Conservation (phyloP, 92 coral and sea anemone genomes). For the Actinostola sp. region DNA sequence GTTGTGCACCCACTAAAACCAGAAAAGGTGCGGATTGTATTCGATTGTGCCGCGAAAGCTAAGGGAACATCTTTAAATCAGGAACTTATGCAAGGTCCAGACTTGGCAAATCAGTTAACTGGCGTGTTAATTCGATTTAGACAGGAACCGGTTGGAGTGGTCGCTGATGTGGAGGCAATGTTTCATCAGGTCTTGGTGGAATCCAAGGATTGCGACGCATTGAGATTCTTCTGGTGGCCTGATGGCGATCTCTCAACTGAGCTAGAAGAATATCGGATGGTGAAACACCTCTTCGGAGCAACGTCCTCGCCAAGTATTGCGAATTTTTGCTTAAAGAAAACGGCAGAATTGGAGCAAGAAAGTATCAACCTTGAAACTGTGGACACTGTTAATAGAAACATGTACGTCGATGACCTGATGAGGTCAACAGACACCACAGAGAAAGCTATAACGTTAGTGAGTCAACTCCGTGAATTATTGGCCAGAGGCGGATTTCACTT, state of each 20-base stretch:
- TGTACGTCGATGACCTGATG: no score
- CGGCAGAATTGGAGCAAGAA: slow-evolving; percentile 16
- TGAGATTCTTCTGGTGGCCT: slow-evolving; percentile 63
- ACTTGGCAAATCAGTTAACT: slow-evolving; percentile 36
- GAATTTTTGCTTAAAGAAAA: slow-evolving; percentile 43
- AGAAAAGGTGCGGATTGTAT: slow-evolving; percentile 50
- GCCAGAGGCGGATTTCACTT: slow-evolving; percentile 55
- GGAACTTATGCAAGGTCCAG: slow-evolving; percentile 51
- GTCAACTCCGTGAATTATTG: slow-evolving; percentile 42
- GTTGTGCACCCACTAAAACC: slow-evolving; percentile 57
- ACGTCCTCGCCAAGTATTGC: slow-evolving; percentile 60
- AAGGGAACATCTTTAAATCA: slow-evolving; percentile 44
- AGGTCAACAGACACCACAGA: no score
- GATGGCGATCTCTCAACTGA: slow-evolving; percentile 41
- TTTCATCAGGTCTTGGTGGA: slow-evolving; percentile 64
- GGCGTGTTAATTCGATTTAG: slow-evolving; percentile 58
- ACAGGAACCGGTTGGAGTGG: slow-evolving; percentile 33
- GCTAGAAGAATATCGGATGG: slow-evolving; percentile 52
- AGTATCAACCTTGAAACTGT: slow-evolving; percentile 38
- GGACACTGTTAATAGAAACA: no score
- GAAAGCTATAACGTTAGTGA: slow-evolving; percentile 20
- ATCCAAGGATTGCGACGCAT: slow-evolving; percentile 50
- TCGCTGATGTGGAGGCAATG: slow-evolving; percentile 57
- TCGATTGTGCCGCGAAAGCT: slow-evolving; percentile 57
- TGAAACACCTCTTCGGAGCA: slow-evolving; percentile 58